These are phyloP conservation scores for Takifugu rubripes DNA, from an alignment of 2,797 vertebrate genomes.

Conservation along the genomic window DNA sequence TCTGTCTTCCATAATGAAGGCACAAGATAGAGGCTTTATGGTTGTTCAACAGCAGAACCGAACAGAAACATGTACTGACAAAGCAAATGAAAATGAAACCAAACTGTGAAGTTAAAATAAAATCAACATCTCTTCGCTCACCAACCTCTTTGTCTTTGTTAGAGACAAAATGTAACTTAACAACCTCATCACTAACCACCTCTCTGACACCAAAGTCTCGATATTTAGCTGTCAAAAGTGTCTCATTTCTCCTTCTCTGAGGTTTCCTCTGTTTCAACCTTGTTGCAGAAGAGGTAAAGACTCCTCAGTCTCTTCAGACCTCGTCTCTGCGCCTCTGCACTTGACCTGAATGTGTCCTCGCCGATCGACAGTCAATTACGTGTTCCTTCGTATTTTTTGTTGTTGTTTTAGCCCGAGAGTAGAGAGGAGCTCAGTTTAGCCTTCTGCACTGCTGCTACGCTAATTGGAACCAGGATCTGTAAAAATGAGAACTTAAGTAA, in stretches of 20 bases:
- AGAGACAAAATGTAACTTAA: too few relatives aligned
- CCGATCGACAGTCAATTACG: slow-evolving; percentile 74
- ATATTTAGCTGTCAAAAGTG: too few relatives aligned
- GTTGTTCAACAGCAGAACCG: background rate
- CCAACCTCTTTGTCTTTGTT: too few relatives aligned
- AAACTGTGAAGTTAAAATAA: too few relatives aligned
- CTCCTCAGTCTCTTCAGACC: slow-evolving; percentile 50
- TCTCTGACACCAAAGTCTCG: too few relatives aligned
- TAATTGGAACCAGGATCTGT: slow-evolving; percentile 87
- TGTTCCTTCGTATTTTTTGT: slow-evolving; percentile 51
- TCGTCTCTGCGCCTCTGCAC: slow-evolving; percentile 51
- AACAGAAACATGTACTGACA: too few relatives aligned
- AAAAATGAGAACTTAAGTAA: slow-evolving; percentile 85
- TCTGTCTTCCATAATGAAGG: background rate
- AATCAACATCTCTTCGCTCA: too few relatives aligned
- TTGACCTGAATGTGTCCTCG: slow-evolving; percentile 72
- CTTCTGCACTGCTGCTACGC: slow-evolving; percentile 66
- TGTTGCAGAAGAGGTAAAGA: slow-evolving; percentile 49
- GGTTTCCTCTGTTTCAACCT: background rate
- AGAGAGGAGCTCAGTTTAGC: slow-evolving; percentile 66
- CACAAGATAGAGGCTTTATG: too few relatives aligned
- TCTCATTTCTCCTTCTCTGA: too few relatives aligned
- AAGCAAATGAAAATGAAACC: too few relatives aligned
- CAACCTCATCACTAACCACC: too few relatives aligned
- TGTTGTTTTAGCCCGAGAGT: slow-evolving; percentile 57